Evolutionary conservation across 2,888 invertebrate genomes (phyloP).

Genomic region (Coelinius sp.): DNA sequence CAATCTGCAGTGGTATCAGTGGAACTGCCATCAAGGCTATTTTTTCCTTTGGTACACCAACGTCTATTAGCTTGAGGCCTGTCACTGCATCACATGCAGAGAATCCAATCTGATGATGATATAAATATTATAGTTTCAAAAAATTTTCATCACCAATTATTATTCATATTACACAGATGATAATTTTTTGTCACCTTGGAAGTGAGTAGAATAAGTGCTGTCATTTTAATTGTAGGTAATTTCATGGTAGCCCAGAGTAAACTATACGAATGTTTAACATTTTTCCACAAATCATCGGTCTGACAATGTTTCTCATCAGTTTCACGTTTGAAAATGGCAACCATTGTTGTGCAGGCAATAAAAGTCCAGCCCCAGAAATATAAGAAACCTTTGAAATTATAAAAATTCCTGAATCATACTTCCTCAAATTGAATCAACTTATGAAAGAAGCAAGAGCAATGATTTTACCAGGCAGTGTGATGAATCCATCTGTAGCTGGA

Average conservation of each 20-base stretch:
- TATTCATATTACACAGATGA: not conserved
- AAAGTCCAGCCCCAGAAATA: slow-evolving; percentile 97
- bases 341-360: slow-evolving; percentile 88
- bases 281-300: slow-evolving; percentile 69
- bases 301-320: slow-evolving; percentile 69
- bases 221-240: slow-evolving; percentile 84
- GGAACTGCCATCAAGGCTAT: slow-evolving; percentile 94
- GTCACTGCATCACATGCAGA: slow-evolving; percentile 96
- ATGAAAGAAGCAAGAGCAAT: slow-evolving; percentile 50
- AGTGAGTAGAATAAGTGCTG: slow-evolving; percentile 87
- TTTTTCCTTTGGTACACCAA: slow-evolving; percentile 95
- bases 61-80: slow-evolving; percentile 94
- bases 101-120: slow-evolving; percentile 85
- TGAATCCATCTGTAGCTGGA: slow-evolving; percentile 80
- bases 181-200: slow-evolving; percentile 78
- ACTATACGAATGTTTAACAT: slow-evolving; percentile 83
- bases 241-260: slow-evolving; percentile 87
- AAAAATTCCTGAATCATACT: no score
- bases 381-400: slow-evolving; percentile 93
- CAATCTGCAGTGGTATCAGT: slow-evolving; percentile 92
- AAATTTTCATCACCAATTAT: not conserved
- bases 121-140: not conserved
- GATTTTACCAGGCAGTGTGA: slow-evolving; percentile 75
- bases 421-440: no score
- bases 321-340: slow-evolving; percentile 91